Percentiles rank a stretch among this genome's conserved stretches.
Evolutionary conservation across 2,888 invertebrate genomes (phyloP).

Genomic region (Acanthococcus lagerstroemiae): DNA sequence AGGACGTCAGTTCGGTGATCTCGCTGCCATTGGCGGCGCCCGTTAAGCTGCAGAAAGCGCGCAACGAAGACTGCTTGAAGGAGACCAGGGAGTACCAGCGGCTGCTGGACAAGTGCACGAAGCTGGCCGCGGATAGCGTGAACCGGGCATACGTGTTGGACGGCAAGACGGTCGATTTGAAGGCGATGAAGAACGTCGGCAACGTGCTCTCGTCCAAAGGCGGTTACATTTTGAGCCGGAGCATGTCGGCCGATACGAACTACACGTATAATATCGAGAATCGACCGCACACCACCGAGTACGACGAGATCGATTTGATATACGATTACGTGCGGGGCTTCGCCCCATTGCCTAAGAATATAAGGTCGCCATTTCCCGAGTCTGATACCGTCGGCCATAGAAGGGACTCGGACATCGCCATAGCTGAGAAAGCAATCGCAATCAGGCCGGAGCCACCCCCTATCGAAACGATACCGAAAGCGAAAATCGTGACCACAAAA

Average conservation of each 20-base stretch:
- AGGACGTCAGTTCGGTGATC: slow-evolving; percentile 65
- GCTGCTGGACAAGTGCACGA: slow-evolving; percentile 65
- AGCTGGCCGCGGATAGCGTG: slow-evolving; percentile 62
- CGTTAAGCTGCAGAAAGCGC: slow-evolving; percentile 68
- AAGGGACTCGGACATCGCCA: slow-evolving; percentile 13
- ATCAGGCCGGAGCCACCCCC: slow-evolving; percentile 77
- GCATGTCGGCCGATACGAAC: slow-evolving; percentile 58
- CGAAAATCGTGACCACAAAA: slow-evolving; percentile 48
- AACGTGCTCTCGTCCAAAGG: slow-evolving; percentile 31
- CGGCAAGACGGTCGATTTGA: slow-evolving; percentile 60
- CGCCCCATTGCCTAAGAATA: slow-evolving; percentile 76
- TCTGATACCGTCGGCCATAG: slow-evolving; percentile 21
- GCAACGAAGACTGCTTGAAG: slow-evolving; percentile 70
- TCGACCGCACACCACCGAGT: slow-evolving; percentile 59
- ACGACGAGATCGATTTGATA: slow-evolving; percentile 92
- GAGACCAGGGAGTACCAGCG: slow-evolving; percentile 59
- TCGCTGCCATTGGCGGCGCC: slow-evolving; percentile 78
- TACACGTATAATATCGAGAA: slow-evolving; percentile 50
- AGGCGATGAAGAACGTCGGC: slow-evolving; percentile 27
- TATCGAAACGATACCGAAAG: slow-evolving; percentile 81
- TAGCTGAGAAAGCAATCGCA: slow-evolving; percentile 43
- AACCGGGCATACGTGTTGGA: slow-evolving; percentile 73
- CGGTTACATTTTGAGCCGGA: slow-evolving; percentile 54
- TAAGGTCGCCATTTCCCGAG: slow-evolving; percentile 49
- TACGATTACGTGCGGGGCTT: slow-evolving; percentile 92